Evolutionary conservation across 2,797 vertebrate genomes (phyloP), one percentile per base, ranked within the genome.

Genomic region (Nannoperca obscura): DNA sequence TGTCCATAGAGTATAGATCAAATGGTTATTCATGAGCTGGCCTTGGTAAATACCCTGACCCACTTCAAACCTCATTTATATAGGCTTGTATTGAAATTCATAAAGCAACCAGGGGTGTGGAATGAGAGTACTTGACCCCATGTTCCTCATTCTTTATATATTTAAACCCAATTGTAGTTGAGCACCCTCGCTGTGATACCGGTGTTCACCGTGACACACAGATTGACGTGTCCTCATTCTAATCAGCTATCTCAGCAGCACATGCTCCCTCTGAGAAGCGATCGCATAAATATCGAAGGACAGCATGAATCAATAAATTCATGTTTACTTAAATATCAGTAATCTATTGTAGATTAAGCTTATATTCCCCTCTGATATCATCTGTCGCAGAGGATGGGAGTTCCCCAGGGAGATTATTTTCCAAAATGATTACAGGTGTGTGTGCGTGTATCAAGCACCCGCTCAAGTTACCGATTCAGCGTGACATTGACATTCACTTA

Each of bases 11-110:
- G 79, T 83, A 57, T 50, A 83, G 62, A 89, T 84, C n/a, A 66
- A 76, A 88, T 88, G 78, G 40, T 90, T 92, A 91, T 91, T 91
- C 82, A 91, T 91, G 83, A 90, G 81, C 61, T 63, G 54, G 68
- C 90, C 91, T 92, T 90, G 73, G 76, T 88, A 81, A 89, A 87
- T 68, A 81, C 61, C 69, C 71, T 60, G 78, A 86, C 87, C 79
- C 82, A 79, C 73, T 89, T 90, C 65, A 88, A 68, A 79, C 63
- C 86, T 80, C 61, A 82, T 86, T 77, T 83, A 58, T 86, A 75
- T 44, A 55, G 68, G 22, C 63, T 58, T 59, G 40, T 72, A 50
- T 87, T 88, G 58, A 62, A 74, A 90, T 91, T 86, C 74, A 81
- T 81, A 74, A 79, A 84, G 74, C 83, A 68, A 59, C 70, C 46